A percentile compares a stretch with the other conserved stretches of the same genome.
Conservation (phyloP, 2,113 vertebrate genomes). For the Campylomormyrus numenius region DNA sequence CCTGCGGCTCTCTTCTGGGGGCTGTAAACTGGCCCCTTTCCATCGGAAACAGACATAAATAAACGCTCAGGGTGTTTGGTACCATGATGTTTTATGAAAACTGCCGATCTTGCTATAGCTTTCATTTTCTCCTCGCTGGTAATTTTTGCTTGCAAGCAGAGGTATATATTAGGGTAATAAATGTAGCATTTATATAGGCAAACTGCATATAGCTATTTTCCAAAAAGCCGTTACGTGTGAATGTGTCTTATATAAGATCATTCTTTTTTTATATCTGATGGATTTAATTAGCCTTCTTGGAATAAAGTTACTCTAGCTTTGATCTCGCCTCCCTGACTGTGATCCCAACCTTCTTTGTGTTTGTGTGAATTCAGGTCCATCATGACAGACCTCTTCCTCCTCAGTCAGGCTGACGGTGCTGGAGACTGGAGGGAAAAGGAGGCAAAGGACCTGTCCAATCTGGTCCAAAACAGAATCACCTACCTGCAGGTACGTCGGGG, state of each 20-base stretch:
- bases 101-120: not conserved
- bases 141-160: not conserved
- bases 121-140: not conserved
- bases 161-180: not conserved
- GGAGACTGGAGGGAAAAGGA: conserved; percentile 81
- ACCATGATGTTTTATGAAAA: not conserved
- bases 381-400: conserved; percentile 83
- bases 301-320: not conserved
- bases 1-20: not conserved
- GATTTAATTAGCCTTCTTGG: not conserved
- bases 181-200: not conserved
- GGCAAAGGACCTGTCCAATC: conserved; percentile 75
- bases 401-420: conserved; percentile 82
- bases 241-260: not conserved
- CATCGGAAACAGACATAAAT: not conserved
- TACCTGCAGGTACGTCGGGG: conserved; percentile 67
- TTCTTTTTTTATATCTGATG: not conserved
- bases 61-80: not conserved
- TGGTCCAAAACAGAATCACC: conserved; percentile 80
- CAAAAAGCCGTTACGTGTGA: not conserved
- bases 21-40: not conserved
- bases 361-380: conserved; percentile 60
- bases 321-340: not conserved
- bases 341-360: not conserved
- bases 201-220: not conserved